Conservation (phyloP, 2,888 invertebrate genomes). For the Caenorhabditis sinica region DNA sequence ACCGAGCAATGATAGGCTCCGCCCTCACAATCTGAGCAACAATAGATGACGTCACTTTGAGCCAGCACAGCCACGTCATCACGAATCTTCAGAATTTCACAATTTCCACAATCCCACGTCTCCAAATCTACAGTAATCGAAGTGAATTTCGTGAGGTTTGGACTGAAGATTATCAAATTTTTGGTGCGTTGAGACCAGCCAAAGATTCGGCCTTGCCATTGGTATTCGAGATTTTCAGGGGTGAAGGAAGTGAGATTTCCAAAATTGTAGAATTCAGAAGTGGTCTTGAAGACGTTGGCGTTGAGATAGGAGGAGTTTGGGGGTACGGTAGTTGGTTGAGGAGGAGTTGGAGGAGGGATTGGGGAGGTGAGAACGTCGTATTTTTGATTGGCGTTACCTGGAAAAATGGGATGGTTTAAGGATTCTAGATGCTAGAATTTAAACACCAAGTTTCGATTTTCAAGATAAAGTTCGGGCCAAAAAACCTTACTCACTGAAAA, state of each 20-base stretch:
- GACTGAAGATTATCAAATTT: conserved; percentile 11
- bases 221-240: conserved; percentile 8
- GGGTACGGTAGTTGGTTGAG: neutral
- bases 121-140: neutral
- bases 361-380: conserved; percentile 43
- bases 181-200: conserved; percentile 24
- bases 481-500: too few relatives aligned
- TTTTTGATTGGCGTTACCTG: conserved; percentile 50
- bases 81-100: conserved; percentile 23
- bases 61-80: conserved; percentile 1
- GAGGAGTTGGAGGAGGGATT: conserved; percentile 19
- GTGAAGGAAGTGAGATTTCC: conserved; percentile 36
- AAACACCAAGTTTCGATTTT: too few relatives aligned
- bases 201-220: conserved; percentile 29
- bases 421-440: too few relatives aligned
- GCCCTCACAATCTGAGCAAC: conserved; percentile 29
- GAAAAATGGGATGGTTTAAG: neutral
- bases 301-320: conserved; percentile 22
- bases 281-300: conserved; percentile 43
- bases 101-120: conserved; percentile 1
- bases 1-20: conserved; percentile 32
- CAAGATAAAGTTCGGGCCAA: too few relatives aligned
- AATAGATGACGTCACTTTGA: conserved; percentile 25
- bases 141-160: neutral
- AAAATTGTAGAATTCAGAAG: conserved; percentile 49